Evolutionary conservation across 2,888 invertebrate genomes (phyloP), one percentile per base, ranked within the genome.

Genomic region (Tubulanus polymorphus): DNA sequence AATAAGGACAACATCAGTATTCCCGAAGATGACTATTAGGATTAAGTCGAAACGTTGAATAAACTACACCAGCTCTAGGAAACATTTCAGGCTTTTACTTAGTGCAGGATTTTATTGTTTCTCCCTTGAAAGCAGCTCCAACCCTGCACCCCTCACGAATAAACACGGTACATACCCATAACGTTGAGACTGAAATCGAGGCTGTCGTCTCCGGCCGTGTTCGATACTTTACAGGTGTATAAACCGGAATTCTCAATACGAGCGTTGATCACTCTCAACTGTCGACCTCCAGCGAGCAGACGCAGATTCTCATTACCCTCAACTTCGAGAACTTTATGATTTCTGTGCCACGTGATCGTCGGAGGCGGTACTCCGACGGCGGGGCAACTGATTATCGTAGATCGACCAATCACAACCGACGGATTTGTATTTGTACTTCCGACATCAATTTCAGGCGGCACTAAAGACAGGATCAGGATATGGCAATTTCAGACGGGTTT

Each of bases 201-300:
- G 23, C 60, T 46, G 46, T 82, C 78, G 18, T 67, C 63, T 2
- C 82, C 82, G 5, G 80, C 81, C 56, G 81, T 80, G 66, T 81
- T 83, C 2, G 61, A 66, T 2, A 80, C 82, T 26, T 74, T 62
- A 65, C 82, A 82, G 27, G 70, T 69, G 62, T 79, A 83, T 8
- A 46, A 55, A 6, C 69, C 76, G 0, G 65, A 57, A 59, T 76
- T 74, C 1, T 65, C 61, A 6, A 74, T 56, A 56, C 70, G 66
- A 0, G 72, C 70, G 20, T 62, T 59, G 51, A 66, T 62, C 23
- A 77, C 65, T 18, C 58, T 55, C 3, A 76, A 63, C 57, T 74
- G 74, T 48, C 72, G 59, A 0, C 75, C 75, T 1, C 61, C 60
- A 2, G 70, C 66, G 28, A 72, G 49, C 2, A 71, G 60, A 53